These are phyloP conservation scores for Cephalotes varians DNA, from an alignment of 2,888 invertebrate genomes.

Conservation along the genomic window DNA sequence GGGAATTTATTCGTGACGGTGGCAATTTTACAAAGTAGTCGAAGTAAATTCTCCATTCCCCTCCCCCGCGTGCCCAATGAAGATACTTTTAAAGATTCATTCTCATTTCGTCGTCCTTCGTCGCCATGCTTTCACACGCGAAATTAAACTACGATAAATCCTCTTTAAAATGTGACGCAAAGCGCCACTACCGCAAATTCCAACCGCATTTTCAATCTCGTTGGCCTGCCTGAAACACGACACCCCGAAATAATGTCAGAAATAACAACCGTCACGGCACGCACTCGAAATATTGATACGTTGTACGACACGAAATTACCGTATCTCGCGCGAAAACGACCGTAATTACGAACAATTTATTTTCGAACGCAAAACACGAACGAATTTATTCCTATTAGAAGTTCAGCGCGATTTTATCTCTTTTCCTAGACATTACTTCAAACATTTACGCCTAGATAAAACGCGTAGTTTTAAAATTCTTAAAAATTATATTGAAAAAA, in stretches of 20 bases:
- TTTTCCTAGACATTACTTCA: too few species aligned
- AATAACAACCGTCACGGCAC: constrained; percentile 37
- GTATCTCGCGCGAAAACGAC: constrained; percentile 2
- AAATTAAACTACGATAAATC: constrained; percentile 50
- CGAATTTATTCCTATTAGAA: constrained; percentile 6
- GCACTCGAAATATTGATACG: constrained; percentile 32
- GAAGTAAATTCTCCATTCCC: neutral
- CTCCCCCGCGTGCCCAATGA: constrained; percentile 4
- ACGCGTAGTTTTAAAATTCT: neutral
- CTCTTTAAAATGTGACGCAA: constrained; percentile 35
- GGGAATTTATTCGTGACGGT: constrained; percentile 16
- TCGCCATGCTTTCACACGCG: constrained; percentile 23
- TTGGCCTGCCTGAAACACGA: constrained; percentile 39
- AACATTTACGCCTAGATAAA: neutral
- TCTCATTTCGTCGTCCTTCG: constrained; percentile 37
- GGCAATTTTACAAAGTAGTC: constrained; percentile 43
- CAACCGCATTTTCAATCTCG: constrained; percentile 42
- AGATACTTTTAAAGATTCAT: constrained; percentile 51
- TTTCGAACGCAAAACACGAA: constrained; percentile 12
- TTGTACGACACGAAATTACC: neutral
- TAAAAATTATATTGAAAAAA: neutral
- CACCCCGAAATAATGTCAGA: constrained; percentile 9
- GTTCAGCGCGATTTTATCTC: neutral
- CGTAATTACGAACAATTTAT: constrained; percentile 26
- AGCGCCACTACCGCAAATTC: constrained; percentile 32